Conservation (phyloP, 2,113 vertebrate genomes). For the Diadophis punctatus region DNA sequence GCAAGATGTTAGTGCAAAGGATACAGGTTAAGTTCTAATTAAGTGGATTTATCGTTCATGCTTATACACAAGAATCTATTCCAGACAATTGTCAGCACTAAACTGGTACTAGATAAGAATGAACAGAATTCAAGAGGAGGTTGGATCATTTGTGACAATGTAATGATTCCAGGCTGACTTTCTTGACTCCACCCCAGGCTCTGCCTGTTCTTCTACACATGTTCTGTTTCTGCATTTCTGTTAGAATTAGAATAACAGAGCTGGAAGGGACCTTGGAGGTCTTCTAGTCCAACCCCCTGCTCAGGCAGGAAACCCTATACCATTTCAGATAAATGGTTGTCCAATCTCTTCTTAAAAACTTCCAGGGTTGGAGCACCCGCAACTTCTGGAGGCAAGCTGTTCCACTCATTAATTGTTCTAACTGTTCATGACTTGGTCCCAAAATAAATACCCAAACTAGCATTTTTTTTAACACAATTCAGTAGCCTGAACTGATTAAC, state of each 20-base stretch:
- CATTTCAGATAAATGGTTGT: no score
- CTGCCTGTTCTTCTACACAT: not conserved
- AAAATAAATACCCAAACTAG: not conserved
- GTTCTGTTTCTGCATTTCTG: not conserved
- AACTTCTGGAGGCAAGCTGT: no score
- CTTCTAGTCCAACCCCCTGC: no score
- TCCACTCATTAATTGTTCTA: no score
- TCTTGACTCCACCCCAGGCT: not conserved
- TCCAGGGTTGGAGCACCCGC: no score
- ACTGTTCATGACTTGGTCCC: not conserved
- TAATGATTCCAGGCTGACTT: not conserved
- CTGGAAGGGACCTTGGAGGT: no score
- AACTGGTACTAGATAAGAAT: not conserved
- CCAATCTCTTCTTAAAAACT: no score
- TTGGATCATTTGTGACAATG: not conserved
- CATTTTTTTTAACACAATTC: not conserved
- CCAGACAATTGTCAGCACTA: not conserved
- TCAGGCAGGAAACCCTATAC: no score
- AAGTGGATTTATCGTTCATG: not conserved
- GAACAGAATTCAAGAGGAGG: not conserved
- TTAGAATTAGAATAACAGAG: not conserved
- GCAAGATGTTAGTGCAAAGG: not conserved
- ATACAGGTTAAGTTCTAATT: rapidly evolving
- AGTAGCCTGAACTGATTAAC: not conserved
- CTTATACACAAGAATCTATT: not conserved